phyloP scores from a whole-genome alignment of 1,140 invertebrate genomes.

The Sarcophaga peregrina region DNA sequence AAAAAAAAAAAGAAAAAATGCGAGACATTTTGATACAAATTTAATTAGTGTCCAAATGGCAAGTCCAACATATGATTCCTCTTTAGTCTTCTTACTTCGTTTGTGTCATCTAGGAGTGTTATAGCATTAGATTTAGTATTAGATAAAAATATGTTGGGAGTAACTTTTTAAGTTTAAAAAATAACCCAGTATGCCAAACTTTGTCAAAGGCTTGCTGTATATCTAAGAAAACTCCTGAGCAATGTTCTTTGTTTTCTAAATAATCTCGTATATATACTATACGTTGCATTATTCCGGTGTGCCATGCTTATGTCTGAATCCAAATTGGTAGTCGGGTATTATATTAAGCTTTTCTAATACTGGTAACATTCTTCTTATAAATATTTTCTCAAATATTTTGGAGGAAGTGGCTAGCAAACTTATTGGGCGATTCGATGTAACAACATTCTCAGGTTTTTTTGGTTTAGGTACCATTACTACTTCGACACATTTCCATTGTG shows the following conservation, averaged over 20 bases:
- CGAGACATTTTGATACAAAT: not conserved
- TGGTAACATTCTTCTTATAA: no score
- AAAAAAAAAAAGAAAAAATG: no score
- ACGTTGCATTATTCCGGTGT: slow-evolving; percentile 34
- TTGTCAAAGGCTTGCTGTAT: slow-evolving; percentile 14
- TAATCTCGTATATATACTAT: slow-evolving; percentile 13
- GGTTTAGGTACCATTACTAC: slow-evolving; percentile 30
- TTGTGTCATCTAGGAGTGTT: slow-evolving; percentile 23
- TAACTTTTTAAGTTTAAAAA: not conserved
- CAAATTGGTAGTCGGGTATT: slow-evolving; percentile 35
- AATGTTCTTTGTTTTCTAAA: slow-evolving; percentile 35
- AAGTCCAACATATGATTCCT: slow-evolving; percentile 26
- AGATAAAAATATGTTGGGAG: slow-evolving; percentile 3
- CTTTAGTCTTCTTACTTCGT: slow-evolving; percentile 28
- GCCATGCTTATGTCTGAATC: slow-evolving; percentile 37
- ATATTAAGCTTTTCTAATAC: slow-evolving; percentile 30
- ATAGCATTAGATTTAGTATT: not conserved
- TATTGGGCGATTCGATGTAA: no score
- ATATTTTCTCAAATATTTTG: slow-evolving; percentile 40
- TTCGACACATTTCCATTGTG: slow-evolving; percentile 29
- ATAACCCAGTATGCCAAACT: no score
- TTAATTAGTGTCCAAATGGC: slow-evolving; percentile 13
- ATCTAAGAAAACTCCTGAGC: no score
- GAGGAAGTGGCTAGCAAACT: no score
- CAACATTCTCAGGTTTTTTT: no score